Evolutionary conservation across 1,140 invertebrate species (phyloP), one percentile per base, ranked within the genome.

Genomic region (Akabosia matsudoensis): DNA sequence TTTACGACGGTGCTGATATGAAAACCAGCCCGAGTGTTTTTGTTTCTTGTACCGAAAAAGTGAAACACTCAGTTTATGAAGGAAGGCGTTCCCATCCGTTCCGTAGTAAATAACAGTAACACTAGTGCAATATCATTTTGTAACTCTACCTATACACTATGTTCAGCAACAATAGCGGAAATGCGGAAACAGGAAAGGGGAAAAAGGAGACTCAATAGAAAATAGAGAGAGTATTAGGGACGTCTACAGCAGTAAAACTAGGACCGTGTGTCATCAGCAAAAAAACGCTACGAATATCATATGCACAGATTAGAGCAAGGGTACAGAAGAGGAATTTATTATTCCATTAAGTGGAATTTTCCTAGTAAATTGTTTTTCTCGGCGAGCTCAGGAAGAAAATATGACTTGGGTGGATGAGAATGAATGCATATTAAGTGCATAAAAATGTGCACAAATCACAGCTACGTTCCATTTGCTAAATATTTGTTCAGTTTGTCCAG

Each of bases 401-500:
- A 31, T 67, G 28, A 67, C 7, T 67, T 67, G 61, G 61, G 61
- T 67, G 61, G 30, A 67, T 67, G 61, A 67, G 22, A 28, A 67
- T 67, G 61, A 67, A 67, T 67, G 61, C 61, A 67, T 67, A 67
- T 28, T 67, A 30, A 67, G 61, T 67, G 61, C 61, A 67, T 67
- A 67, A 67, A 30, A 67, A 67, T 67, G 30, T 67, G 30, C 61
- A 67, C 61, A 67, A 67, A 67, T 67, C 61, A 67, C 61, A 31
- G 31, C 61, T 2, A 67, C 22, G 24, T 30, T 67, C 54, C 54
- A 56, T 56, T 56, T 56, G 37, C 37, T 45, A 45, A 45, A 45
- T 45, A 18, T 45, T 45, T 45, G 18, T 7, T 45, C 7, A 45
- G 37, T 45, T 45, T 45, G 18, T 7, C 18, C 18, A 45, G 37